Percentiles rank a stretch among this genome's conserved stretches.
phyloP scores from a whole-genome alignment of 2,113 vertebrate species.

The Cephalophus harveyi region DNA sequence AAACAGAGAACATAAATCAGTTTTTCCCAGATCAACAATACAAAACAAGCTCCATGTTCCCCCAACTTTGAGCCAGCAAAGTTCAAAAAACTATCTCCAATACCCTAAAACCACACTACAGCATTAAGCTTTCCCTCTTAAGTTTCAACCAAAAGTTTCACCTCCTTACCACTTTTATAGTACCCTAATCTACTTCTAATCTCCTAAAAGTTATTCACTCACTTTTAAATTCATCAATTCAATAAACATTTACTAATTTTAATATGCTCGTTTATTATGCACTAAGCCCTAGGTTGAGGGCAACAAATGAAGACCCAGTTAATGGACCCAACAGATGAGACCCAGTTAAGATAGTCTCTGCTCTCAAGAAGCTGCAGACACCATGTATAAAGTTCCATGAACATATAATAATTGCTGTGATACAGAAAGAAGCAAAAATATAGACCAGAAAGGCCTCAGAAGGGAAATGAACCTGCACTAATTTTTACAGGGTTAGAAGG shows the following conservation, averaged over 20 bases:
- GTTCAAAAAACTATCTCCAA: background rate
- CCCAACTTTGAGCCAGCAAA: background rate
- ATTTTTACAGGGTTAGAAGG: background rate
- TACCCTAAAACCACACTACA: background rate
- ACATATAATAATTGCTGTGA: background rate
- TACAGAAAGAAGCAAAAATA: background rate
- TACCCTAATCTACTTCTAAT: conserved; percentile 36
- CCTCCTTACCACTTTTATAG: background rate
- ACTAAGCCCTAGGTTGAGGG: background rate
- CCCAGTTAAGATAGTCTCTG: background rate
- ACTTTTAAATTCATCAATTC: conserved; percentile 39
- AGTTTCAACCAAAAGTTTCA: background rate
- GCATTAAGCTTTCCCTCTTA: background rate
- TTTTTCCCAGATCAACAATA: conserved; percentile 12
- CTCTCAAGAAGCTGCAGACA: background rate
- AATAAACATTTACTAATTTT: conserved; percentile 24
- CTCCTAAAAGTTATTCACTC: background rate
- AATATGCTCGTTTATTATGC: background rate
- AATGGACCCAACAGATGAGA: background rate
- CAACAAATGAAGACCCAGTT: background rate
- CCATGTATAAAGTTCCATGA: background rate
- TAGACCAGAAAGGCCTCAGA: background rate
- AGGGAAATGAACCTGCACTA: background rate
- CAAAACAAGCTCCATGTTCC: background rate
- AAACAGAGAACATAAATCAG: conserved; percentile 54